Evolutionary conservation across 2,797 vertebrate genomes (phyloP).

Genomic region (Enteromius mattozi): DNA sequence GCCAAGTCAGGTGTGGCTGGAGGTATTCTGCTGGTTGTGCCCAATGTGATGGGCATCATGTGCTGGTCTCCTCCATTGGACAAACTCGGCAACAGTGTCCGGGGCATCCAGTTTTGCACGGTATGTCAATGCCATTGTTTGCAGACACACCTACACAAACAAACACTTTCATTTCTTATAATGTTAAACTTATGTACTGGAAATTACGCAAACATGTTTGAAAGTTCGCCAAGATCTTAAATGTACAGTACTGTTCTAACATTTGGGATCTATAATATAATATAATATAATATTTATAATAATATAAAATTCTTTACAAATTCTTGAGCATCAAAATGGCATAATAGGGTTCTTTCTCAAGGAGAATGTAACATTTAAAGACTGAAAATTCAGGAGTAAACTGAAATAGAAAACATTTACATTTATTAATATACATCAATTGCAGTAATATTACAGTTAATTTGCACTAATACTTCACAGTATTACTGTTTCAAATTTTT

Average conservation of each 20-base stretch:
- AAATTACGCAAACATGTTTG: not conserved
- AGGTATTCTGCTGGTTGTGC: constrained; percentile 94
- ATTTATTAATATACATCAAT: too few species aligned
- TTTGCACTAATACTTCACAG: too few species aligned
- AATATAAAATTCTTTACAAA: not conserved
- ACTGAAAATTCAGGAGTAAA: too few species aligned
- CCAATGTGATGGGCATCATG: constrained; percentile 98
- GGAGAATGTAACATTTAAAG: not conserved
- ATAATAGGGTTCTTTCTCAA: not conserved
- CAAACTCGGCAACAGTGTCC: constrained; percentile 95
- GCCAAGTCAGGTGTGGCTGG: constrained; percentile 95
- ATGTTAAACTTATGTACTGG: not conserved
- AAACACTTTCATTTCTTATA: not conserved
- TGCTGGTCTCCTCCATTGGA: constrained; percentile 96
- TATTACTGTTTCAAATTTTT: too few species aligned
- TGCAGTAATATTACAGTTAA: too few species aligned
- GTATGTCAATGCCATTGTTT: constrained; percentile 72
- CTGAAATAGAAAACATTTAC: too few species aligned
- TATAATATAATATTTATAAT: not conserved
- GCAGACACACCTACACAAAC: not conserved
- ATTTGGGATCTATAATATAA: too few species aligned
- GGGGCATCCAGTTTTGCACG: constrained; percentile 96
- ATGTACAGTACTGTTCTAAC: not conserved
- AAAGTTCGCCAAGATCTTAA: not conserved
- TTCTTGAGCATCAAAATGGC: not conserved